Evolutionary conservation across 1,140 invertebrate species (phyloP).

Genomic region (Pseudoatta argentina): DNA sequence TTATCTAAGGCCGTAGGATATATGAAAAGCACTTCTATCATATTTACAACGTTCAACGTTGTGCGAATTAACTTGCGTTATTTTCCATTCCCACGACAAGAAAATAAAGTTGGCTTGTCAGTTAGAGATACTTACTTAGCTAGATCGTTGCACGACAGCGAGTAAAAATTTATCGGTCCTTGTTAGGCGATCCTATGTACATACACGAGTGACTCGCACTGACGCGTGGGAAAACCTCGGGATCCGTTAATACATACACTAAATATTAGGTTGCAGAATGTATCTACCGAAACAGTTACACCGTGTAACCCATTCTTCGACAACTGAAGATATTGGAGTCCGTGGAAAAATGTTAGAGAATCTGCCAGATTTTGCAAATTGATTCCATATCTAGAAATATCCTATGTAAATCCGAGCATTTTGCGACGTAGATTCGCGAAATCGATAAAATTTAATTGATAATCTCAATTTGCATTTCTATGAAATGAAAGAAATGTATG

Average conservation of each 20-base stretch:
- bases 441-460: background rate
- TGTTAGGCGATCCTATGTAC: constrained; percentile 51
- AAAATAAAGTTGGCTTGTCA: constrained; percentile 35
- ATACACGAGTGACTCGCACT: background rate
- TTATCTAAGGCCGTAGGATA: background rate
- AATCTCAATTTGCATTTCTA: background rate
- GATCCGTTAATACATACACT: constrained; percentile 17
- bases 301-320: constrained; percentile 22
- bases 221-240: constrained; percentile 60
- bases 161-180: constrained; percentile 62
- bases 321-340: background rate
- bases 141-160: constrained; percentile 44
- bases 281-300: constrained; percentile 35
- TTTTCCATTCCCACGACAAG: constrained; percentile 49
- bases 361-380: background rate
- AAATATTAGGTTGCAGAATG: constrained; percentile 41
- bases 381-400: background rate
- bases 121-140: background rate
- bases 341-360: background rate
- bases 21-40: background rate
- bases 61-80: constrained; percentile 11
- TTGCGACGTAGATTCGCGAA: constrained; percentile 4
- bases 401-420: background rate
- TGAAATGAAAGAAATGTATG: background rate
- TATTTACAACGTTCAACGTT: background rate